phyloP scores from a whole-genome alignment of 2,888 invertebrate genomes.

The Drosophila lacicola region DNA sequence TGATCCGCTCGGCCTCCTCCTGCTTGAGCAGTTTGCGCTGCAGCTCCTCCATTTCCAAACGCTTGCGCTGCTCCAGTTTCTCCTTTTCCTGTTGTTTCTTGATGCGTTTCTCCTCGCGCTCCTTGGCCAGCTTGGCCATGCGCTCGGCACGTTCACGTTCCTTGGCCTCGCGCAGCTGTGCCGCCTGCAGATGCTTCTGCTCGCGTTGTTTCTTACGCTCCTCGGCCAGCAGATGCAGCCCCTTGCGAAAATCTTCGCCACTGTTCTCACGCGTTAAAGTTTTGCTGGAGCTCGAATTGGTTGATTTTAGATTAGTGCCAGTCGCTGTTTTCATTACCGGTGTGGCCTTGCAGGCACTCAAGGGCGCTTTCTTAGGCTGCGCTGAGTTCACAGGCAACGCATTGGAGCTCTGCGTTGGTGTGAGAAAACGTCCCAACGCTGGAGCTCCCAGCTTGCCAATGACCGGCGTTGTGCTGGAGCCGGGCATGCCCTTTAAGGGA shows the following conservation, averaged over 20 bases:
- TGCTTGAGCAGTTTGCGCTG: conserved; percentile 80
- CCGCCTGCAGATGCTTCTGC: conserved; percentile 83
- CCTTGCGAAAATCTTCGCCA: conserved; percentile 83
- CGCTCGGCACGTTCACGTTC: conserved; percentile 84
- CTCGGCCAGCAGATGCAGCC: conserved; percentile 78
- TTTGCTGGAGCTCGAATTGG: conserved; percentile 64
- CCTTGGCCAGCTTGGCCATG: conserved; percentile 80
- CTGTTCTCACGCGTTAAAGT: conserved; percentile 82
- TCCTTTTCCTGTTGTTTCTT: conserved; percentile 78
- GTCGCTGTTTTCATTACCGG: conserved; percentile 67
- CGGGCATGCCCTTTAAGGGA: conserved; percentile 22
- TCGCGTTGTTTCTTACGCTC: conserved; percentile 84
- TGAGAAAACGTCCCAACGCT: conserved; percentile 80
- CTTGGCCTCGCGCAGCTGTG: conserved; percentile 83
- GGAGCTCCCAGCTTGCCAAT: conserved; percentile 76
- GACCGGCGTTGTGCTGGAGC: conserved; percentile 71
- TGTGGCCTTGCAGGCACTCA: conserved; percentile 81
- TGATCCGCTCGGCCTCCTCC: conserved; percentile 73
- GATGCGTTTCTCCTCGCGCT: conserved; percentile 83
- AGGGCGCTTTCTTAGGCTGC: conserved; percentile 76
- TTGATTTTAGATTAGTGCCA: conserved; percentile 64
- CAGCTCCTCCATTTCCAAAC: conserved; percentile 82
- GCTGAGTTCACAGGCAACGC: conserved; percentile 53
- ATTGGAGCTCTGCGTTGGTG: conserved; percentile 80
- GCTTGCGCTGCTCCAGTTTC: conserved; percentile 76